Conservation (phyloP, 1,140 invertebrate species). For the Drosophila orosa region DNA sequence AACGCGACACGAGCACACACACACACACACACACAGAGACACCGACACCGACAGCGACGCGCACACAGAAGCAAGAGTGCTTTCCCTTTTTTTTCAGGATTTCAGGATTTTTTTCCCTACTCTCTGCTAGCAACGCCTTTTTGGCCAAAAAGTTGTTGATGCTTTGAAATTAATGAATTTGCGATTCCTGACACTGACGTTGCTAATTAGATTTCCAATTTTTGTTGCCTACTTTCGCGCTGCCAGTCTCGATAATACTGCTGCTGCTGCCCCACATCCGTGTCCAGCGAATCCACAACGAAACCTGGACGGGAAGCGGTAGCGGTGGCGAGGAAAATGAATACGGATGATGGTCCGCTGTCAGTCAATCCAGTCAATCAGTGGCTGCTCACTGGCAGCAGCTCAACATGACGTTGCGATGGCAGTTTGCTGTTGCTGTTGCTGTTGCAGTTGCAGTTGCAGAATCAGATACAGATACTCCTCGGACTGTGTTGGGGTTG, state of each 20-base stretch:
- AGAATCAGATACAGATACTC: conserved; percentile 4
- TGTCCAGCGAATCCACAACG: conserved; percentile 16
- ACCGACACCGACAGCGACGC: conserved; percentile 16
- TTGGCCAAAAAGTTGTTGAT: conserved; percentile 37
- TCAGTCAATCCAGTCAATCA: conserved; percentile 39
- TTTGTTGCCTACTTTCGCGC: conserved; percentile 21
- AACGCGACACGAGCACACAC: conserved; percentile 11
- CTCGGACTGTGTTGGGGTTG: conserved; percentile 1
- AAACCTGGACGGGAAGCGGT: conserved; percentile 11
- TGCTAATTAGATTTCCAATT: conserved; percentile 54
- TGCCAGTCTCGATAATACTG: conserved; percentile 7
- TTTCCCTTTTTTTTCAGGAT: conserved; percentile 43
- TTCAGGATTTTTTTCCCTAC: conserved; percentile 21
- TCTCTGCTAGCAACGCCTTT: conserved; percentile 44
- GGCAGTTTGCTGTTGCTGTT: conserved; percentile 39
- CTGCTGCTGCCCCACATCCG: conserved; percentile 22
- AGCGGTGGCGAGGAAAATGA: conserved; percentile 14
- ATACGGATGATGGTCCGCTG: conserved; percentile 29
- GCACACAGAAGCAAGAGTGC: conserved; percentile 33
- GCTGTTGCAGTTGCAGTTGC: conserved; percentile 25
- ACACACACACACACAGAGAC: conserved; percentile 21
- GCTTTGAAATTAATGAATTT: conserved; percentile 45
- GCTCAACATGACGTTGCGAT: conserved; percentile 23
- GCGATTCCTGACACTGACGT: conserved; percentile 51
- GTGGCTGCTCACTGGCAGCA: conserved; percentile 27